These are phyloP conservation scores for Habropoda laboriosa DNA, from an alignment of 1,140 invertebrate species.

Conservation along the genomic window DNA sequence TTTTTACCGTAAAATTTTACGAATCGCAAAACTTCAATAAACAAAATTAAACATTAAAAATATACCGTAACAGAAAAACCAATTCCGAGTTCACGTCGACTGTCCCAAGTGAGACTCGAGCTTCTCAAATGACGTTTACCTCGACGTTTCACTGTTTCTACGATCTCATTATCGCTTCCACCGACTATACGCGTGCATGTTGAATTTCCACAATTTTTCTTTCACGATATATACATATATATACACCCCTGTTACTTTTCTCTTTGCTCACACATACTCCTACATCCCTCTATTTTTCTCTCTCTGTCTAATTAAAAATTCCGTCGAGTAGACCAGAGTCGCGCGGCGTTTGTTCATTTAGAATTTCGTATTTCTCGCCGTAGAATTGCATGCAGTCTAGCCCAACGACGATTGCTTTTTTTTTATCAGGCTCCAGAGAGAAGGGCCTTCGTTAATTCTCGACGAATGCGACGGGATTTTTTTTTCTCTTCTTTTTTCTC, in stretches of 20 bases:
- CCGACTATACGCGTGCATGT: conserved; percentile 17
- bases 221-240: neutral
- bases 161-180: too few relatives aligned
- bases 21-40: too few relatives aligned
- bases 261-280: neutral
- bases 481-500: neutral
- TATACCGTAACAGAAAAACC: too few relatives aligned
- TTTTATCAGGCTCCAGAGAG: too few relatives aligned
- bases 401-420: neutral
- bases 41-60: too few relatives aligned
- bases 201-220: neutral
- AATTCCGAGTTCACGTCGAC: too few relatives aligned
- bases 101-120: too few relatives aligned
- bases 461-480: neutral
- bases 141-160: too few relatives aligned
- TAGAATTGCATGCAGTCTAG: conserved; percentile 6
- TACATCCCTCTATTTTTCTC: too few relatives aligned
- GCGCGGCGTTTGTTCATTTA: conserved; percentile 14
- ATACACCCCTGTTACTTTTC: neutral
- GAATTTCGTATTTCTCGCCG: neutral
- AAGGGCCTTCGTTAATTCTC: neutral
- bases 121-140: too few relatives aligned
- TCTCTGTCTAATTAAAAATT: neutral
- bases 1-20: too few relatives aligned
- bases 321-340: neutral